Evolutionary conservation across 2,113 vertebrate genomes (phyloP).

Genomic region (Centropristis striata): DNA sequence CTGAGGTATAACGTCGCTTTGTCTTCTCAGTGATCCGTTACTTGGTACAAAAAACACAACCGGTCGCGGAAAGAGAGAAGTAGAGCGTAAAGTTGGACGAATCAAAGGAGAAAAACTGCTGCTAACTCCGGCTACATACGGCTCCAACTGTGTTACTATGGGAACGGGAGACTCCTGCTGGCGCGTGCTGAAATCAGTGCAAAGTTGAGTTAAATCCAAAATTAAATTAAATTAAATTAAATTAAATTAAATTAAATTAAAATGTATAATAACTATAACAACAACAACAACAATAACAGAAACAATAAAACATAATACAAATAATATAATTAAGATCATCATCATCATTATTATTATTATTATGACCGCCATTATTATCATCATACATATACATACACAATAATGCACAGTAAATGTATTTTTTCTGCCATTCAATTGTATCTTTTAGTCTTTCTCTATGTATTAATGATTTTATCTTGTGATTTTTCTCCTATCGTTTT

Average conservation of each 20-base stretch:
- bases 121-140: no score
- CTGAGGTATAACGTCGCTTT: neutral
- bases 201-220: neutral
- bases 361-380: no score
- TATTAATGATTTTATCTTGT: no score
- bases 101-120: neutral
- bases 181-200: constrained; percentile 53
- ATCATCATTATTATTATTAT: no score
- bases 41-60: neutral
- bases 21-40: neutral
- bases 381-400: no score
- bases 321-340: no score
- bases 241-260: neutral
- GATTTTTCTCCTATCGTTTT: no score
- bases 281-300: neutral
- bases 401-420: no score
- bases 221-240: no score
- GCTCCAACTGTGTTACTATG: constrained; percentile 63
- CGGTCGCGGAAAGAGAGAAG: neutral
- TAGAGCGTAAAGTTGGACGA: neutral
- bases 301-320: no score
- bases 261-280: neutral
- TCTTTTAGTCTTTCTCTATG: no score
- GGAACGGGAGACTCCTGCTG: constrained; percentile 81
- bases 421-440: no score